Evolutionary conservation across 2,797 vertebrate species (phyloP), one percentile per base, ranked within the genome.

Genomic region (Aeoliscus strigatus): DNA sequence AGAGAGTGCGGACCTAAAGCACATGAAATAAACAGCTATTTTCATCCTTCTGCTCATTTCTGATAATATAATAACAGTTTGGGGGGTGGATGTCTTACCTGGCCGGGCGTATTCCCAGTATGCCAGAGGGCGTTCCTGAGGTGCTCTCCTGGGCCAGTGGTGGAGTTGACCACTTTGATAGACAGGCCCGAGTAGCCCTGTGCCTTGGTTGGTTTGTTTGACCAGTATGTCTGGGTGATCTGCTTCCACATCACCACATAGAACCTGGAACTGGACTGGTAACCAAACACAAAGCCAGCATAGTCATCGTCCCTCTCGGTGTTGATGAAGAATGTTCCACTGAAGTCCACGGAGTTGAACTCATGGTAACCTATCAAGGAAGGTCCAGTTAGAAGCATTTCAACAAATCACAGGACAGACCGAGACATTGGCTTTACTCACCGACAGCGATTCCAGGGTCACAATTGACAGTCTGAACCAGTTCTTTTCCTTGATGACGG

Each of bases 231-330:
- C 80, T 98, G 96, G 2, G 95, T 90, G 42, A 95, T 93, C 79
- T 98, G 94, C 72, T 98, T 98, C 96, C 96, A 98, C 96, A 98
- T 98, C 10, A 97, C 89, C 18, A 94, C 96, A 0, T 98, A 98
- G 76, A 98, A 98, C 8, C 93, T 90, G 16, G 88, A 90, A 66
- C 93, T 98, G 42, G 96, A 98, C 80, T 98, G 96, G 73, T 96
- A 98, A 53, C 91, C 90, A 10, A 98, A 98, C 42, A 97, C 95
- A 10, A 97, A 91, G 34, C 96, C 96, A 0, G 93, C 95, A 0
- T 96, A 98, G 80, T 98, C 96, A 1, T 98, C 96, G 5, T 98
- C 96, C 0, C 94, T 87, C 63, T 98, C 89, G 0, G 96, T 98
- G 57, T 98, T 98, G 33, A 98, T 94, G 0, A 96, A 97, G 72